These are phyloP conservation scores for Acipenser transmontanus DNA, from an alignment of 2,797 vertebrate genomes.

Conservation along the genomic window DNA sequence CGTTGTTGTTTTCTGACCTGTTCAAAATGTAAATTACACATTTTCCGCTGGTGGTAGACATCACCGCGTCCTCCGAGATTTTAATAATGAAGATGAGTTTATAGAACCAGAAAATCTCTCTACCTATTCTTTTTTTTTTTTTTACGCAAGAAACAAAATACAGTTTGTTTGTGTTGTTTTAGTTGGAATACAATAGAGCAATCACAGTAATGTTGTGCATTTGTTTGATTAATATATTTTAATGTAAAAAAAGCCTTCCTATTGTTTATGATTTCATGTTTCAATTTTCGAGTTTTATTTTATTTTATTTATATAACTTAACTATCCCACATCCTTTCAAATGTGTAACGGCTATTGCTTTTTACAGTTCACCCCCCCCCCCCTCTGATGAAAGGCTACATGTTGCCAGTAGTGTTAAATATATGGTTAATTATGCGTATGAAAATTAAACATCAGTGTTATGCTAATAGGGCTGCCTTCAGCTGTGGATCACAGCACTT, in stretches of 20 bases:
- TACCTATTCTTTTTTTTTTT: no score
- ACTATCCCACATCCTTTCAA: background rate
- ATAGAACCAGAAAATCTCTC: no score
- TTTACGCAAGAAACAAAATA: no score
- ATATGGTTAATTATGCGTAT: conserved; percentile 98
- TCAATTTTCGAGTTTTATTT: background rate
- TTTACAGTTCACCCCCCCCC: conserved; percentile 2
- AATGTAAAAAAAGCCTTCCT: no score
- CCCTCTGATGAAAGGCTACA: conserved; percentile 57
- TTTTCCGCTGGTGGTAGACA: no score
- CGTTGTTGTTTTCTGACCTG: no score
- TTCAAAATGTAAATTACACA: no score
- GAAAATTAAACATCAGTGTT: conserved; percentile 97
- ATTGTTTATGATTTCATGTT: background rate
- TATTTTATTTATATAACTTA: background rate
- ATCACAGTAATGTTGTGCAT: no score
- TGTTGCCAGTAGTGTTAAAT: conserved; percentile 90
- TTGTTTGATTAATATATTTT: background rate
- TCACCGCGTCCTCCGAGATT: no score
- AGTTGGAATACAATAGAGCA: no score
- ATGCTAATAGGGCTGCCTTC: conserved; percentile 90
- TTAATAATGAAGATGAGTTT: no score
- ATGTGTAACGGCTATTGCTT: background rate
- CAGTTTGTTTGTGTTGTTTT: no score
- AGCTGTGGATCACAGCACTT: conserved; percentile 82